These are phyloP conservation scores for Pollenia angustigena DNA, from an alignment of 2,888 invertebrate species.

Conservation along the genomic window DNA sequence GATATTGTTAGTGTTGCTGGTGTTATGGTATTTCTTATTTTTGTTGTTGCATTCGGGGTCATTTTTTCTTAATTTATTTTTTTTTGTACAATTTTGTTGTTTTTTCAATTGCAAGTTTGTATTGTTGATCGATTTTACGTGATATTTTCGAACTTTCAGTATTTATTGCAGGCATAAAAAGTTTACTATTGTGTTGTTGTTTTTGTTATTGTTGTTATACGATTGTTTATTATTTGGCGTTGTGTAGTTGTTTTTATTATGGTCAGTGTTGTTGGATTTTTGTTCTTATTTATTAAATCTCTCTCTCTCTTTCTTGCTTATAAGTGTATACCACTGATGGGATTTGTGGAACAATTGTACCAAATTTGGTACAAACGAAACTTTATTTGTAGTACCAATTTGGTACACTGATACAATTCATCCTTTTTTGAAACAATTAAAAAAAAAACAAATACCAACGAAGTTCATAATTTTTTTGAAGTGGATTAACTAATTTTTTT, in stretches of 20 bases:
- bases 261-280: conserved; percentile 60
- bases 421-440: too few species aligned
- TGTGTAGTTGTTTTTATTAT: conserved; percentile 69
- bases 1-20: conserved; percentile 31
- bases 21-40: background rate
- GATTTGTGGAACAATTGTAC: too few species aligned
- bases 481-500: too few species aligned
- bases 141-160: conserved; percentile 83
- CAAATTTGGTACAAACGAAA: too few species aligned
- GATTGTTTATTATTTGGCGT: conserved; percentile 74
- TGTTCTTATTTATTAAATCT: conserved; percentile 37
- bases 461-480: too few species aligned
- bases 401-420: too few species aligned
- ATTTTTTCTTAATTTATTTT: conserved; percentile 33
- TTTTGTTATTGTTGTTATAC: conserved; percentile 71
- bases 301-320: conserved; percentile 7
- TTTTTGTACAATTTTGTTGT: conserved; percentile 40
- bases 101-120: conserved; percentile 81
- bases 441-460: too few species aligned
- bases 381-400: too few species aligned
- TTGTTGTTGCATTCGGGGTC: conserved; percentile 66
- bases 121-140: conserved; percentile 84
- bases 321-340: too few species aligned
- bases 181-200: conserved; percentile 12
- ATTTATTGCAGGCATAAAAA: conserved; percentile 78